These are phyloP conservation scores for Eupithecia centaureata DNA, from an alignment of 2,888 invertebrate species.

Conservation along the genomic window DNA sequence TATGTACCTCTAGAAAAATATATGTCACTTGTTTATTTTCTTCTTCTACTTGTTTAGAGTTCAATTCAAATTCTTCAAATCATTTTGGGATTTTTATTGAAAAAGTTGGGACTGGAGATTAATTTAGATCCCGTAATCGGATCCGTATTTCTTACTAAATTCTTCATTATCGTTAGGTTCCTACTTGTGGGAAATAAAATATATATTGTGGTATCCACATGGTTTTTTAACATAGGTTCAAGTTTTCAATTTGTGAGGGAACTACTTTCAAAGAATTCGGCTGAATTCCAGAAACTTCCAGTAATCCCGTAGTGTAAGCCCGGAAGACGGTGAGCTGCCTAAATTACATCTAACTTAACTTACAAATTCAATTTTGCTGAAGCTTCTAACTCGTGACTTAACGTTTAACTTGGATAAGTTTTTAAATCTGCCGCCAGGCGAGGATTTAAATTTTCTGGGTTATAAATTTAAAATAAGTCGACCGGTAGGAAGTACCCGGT, in stretches of 20 bases:
- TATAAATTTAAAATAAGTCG: background rate
- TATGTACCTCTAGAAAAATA: too few species aligned
- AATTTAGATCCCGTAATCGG: too few species aligned
- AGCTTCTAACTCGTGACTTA: slow-evolving; percentile 13
- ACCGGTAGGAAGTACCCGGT: background rate
- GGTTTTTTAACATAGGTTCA: background rate
- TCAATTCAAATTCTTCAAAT: too few species aligned
- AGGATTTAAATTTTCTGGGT: background rate
- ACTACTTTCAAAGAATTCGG: background rate
- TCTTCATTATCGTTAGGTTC: too few species aligned
- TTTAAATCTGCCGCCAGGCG: slow-evolving; percentile 2
- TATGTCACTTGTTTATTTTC: too few species aligned
- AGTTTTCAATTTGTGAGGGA: background rate
- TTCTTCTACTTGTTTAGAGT: too few species aligned
- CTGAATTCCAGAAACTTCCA: background rate
- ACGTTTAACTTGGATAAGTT: slow-evolving; percentile 2
- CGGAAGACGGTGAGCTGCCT: slow-evolving; percentile 3
- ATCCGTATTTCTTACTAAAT: too few species aligned
- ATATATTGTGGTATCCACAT: too few species aligned
- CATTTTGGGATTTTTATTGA: too few species aligned
- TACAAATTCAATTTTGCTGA: slow-evolving; percentile 23
- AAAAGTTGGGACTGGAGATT: too few species aligned
- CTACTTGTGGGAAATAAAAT: too few species aligned
- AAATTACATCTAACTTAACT: slow-evolving; percentile 22
- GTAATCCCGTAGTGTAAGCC: slow-evolving; percentile 12